These are phyloP conservation scores for Orussus abietinus DNA, from an alignment of 1,140 invertebrate species.

Conservation along the genomic window DNA sequence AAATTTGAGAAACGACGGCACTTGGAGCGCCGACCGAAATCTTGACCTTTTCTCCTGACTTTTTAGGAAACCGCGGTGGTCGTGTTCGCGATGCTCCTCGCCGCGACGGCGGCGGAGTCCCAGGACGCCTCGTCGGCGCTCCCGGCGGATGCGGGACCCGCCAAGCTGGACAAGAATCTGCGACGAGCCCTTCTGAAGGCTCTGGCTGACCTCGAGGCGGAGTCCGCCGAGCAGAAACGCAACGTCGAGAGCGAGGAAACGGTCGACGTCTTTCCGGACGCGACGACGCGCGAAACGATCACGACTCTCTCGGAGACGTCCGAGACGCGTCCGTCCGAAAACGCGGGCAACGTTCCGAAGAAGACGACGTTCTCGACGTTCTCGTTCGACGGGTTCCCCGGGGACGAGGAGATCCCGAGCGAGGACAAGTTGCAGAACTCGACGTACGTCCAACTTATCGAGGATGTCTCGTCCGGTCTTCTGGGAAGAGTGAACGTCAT, in stretches of 20 bases:
- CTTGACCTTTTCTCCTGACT: neutral
- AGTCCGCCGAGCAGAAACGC: conserved; percentile 44
- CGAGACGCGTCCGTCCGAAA: conserved; percentile 16
- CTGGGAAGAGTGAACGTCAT: no score
- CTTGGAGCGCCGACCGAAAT: neutral
- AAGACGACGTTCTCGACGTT: conserved; percentile 28
- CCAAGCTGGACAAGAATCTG: conserved; percentile 65
- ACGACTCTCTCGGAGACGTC: conserved; percentile 15
- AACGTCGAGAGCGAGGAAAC: conserved; percentile 27
- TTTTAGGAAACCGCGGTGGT: conserved; percentile 11
- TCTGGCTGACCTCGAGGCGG: conserved; percentile 61
- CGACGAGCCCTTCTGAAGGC: conserved; percentile 67
- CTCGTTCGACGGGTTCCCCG: conserved; percentile 36
- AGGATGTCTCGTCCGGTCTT: conserved; percentile 24
- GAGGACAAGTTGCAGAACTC: conserved; percentile 51
- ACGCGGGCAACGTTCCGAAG: conserved; percentile 31
- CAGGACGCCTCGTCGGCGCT: conserved; percentile 16
- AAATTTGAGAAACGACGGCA: neutral
- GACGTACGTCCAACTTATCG: conserved; percentile 40
- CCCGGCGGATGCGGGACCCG: conserved; percentile 49
- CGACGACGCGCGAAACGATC: conserved; percentile 3
- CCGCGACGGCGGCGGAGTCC: conserved; percentile 21
- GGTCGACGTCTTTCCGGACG: conserved; percentile 7
- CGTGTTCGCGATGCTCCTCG: conserved; percentile 21
- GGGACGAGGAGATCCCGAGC: conserved; percentile 35